These are phyloP conservation scores for Xiphydria camelus DNA, from an alignment of 2,888 invertebrate genomes.

Conservation along the genomic window DNA sequence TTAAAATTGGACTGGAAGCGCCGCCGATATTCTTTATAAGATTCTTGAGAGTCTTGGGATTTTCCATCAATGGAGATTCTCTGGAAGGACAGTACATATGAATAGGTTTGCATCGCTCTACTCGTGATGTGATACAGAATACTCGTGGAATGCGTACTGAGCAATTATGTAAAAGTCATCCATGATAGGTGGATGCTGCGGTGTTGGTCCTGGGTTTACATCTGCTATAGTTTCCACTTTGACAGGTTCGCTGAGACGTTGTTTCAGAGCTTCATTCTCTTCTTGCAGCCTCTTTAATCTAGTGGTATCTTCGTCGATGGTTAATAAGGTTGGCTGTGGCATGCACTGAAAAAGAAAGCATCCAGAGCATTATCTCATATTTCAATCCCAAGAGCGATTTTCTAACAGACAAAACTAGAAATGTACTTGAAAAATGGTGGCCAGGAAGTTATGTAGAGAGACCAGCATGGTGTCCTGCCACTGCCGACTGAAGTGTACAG, in stretches of 20 bases:
- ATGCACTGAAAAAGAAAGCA: constrained; percentile 68
- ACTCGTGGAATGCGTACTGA: constrained; percentile 63
- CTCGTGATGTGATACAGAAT: too few relatives aligned
- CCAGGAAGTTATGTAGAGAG: constrained; percentile 90
- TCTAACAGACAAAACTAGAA: too few relatives aligned
- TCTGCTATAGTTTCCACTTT: constrained; percentile 62
- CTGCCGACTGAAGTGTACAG: constrained; percentile 85
- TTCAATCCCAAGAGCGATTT: too few relatives aligned
- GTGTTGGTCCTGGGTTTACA: constrained; percentile 68
- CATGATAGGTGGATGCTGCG: constrained; percentile 78
- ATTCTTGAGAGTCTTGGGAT: constrained; percentile 75
- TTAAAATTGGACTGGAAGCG: constrained; percentile 78
- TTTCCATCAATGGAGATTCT: constrained; percentile 58
- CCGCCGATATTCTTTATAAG: constrained; percentile 81
- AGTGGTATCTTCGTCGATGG: constrained; percentile 83
- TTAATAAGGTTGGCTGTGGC: constrained; percentile 83
- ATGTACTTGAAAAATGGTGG: constrained; percentile 79
- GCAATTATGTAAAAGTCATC: constrained; percentile 92
- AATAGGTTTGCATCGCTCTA: too few relatives aligned
- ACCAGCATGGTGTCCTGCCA: constrained; percentile 95
- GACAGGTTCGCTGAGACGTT: constrained; percentile 61
- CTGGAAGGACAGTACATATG: constrained; percentile 44
- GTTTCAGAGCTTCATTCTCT: constrained; percentile 74
- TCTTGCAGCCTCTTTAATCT: constrained; percentile 81
- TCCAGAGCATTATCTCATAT: too few relatives aligned